These are phyloP conservation scores for Oreochromis mossambicus DNA, from an alignment of 2,797 vertebrate species.

Conservation along the genomic window DNA sequence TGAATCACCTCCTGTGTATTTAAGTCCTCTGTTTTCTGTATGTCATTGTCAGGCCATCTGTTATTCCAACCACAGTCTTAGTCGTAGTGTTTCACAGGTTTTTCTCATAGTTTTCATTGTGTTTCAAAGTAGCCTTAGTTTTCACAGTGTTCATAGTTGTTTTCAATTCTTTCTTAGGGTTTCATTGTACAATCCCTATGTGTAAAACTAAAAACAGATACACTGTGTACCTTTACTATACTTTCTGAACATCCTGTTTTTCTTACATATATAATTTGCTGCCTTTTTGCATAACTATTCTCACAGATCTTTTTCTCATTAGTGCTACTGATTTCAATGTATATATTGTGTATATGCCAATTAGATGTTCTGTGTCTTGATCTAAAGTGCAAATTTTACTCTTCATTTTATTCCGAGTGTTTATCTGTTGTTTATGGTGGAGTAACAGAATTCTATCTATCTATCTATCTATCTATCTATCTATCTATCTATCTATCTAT, in stretches of 20 bases:
- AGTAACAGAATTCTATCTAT: not conserved
- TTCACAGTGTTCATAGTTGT: not conserved
- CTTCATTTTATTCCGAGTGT: not conserved
- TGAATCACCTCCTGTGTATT: not conserved
- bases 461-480: not conserved
- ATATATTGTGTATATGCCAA: not conserved
- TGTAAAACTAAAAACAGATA: not conserved
- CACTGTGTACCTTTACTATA: not conserved
- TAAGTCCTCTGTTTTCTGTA: not conserved
- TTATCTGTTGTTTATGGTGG: not conserved
- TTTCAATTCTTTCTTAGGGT: not conserved
- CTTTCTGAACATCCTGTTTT: not conserved
- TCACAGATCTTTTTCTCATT: not conserved
- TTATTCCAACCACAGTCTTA: not conserved
- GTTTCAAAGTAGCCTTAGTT: not conserved
- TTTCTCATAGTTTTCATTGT: not conserved
- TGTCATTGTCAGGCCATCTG: not conserved
- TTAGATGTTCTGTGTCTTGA: not conserved
- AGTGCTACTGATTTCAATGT: not conserved
- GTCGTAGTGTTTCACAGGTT: not conserved
- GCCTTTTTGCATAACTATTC: not conserved
- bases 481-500: not conserved
- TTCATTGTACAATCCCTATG: not conserved
- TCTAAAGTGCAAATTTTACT: not conserved
- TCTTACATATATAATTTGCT: not conserved